A percentile compares a stretch with the other conserved stretches of the same genome.
phyloP scores from a whole-genome alignment of 2,888 invertebrate genomes.

The Apotomis betuletana region DNA sequence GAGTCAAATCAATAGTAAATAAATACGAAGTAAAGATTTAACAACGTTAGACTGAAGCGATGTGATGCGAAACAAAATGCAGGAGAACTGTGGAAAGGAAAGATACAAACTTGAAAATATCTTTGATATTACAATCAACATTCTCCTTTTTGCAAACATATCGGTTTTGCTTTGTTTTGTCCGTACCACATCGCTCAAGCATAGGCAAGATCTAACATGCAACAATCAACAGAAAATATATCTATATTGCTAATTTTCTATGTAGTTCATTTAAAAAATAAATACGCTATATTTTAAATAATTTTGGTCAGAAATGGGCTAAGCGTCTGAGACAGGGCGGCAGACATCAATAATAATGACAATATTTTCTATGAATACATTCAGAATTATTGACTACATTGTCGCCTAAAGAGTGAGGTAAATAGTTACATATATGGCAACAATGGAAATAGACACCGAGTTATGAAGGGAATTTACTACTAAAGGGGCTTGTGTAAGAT shows the following conservation, averaged over 20 bases:
- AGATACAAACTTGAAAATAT: too few species aligned
- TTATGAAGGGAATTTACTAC: constrained; percentile 46
- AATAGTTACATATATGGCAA: constrained; percentile 79
- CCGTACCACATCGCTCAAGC: constrained; percentile 20
- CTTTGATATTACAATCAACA: too few species aligned
- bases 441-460: constrained; percentile 59
- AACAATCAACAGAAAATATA: constrained; percentile 41
- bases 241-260: constrained; percentile 35
- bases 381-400: constrained; percentile 41
- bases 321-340: constrained; percentile 47
- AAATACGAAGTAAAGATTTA: constrained; percentile 50
- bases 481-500: constrained; percentile 25
- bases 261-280: constrained; percentile 43
- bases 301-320: constrained; percentile 42
- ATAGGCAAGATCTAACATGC: constrained; percentile 38
- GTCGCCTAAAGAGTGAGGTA: constrained; percentile 64
- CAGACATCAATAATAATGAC: constrained; percentile 30
- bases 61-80: constrained; percentile 8
- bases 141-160: not conserved
- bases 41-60: constrained; percentile 32
- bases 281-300: constrained; percentile 42
- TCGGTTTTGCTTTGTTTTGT: not conserved
- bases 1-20: constrained; percentile 61
- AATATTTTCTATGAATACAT: constrained; percentile 30
- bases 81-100: not conserved